Percentiles rank a stretch among this genome's conserved stretches.
phyloP scores from a whole-genome alignment of 2,113 vertebrate genomes.

The Heterotis niloticus region DNA sequence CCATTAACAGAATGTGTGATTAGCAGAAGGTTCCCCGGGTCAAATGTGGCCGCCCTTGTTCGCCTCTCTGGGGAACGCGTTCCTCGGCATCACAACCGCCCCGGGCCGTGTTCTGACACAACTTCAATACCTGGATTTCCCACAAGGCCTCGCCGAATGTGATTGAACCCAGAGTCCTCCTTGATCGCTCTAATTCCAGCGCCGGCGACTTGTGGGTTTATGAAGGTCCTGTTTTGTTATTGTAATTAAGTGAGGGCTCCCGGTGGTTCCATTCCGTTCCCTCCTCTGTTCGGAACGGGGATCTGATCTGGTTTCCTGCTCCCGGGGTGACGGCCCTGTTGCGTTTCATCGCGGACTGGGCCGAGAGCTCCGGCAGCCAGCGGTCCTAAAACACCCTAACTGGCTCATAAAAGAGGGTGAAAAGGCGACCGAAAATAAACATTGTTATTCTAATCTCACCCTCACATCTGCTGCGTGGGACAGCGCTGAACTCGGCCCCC shows the following conservation, averaged over 20 bases:
- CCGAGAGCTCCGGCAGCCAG: slow-evolving; percentile 55
- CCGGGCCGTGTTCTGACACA: too few species aligned
- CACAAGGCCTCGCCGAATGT: not conserved
- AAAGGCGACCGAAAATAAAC: slow-evolving; percentile 48
- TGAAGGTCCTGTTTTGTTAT: slow-evolving; percentile 45
- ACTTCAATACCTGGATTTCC: not conserved
- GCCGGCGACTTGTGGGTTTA: slow-evolving; percentile 27
- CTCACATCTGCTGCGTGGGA: slow-evolving; percentile 37
- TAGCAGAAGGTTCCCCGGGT: not conserved
- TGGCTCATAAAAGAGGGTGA: slow-evolving; percentile 42
- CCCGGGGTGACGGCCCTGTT: slow-evolving; percentile 51
- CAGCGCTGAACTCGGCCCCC: slow-evolving; percentile 24
- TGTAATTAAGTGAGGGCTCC: slow-evolving; percentile 37
- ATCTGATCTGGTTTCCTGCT: slow-evolving; percentile 54
- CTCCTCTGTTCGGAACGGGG: slow-evolving; percentile 58
- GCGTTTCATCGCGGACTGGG: slow-evolving; percentile 48
- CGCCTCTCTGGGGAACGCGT: too few species aligned
- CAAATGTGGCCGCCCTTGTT: too few species aligned
- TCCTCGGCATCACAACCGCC: too few species aligned
- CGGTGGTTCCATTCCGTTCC: slow-evolving; percentile 56
- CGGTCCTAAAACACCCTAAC: slow-evolving; percentile 48
- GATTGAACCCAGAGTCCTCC: not conserved
- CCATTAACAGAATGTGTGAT: not conserved
- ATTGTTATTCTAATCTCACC: slow-evolving; percentile 42
- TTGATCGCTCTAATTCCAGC: not conserved